Percentiles rank a stretch among this genome's conserved stretches.
phyloP scores from a whole-genome alignment of 2,888 invertebrate species.

The Synergus itoensis region DNA sequence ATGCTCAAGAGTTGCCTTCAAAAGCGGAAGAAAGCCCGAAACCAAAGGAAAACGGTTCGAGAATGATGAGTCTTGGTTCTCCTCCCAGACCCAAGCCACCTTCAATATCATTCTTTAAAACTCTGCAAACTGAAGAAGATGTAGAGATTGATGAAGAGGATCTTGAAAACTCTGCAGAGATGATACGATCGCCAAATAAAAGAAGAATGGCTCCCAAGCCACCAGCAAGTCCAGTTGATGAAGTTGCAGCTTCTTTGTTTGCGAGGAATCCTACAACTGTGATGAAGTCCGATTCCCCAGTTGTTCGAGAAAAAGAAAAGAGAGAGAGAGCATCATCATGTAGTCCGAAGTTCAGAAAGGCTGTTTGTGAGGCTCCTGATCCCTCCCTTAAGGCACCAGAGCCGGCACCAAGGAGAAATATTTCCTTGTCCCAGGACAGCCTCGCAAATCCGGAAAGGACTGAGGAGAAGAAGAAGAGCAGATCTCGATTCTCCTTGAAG shows the following conservation, averaged over 20 bases:
- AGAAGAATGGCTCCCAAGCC: constrained; percentile 88
- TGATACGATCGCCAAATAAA: constrained; percentile 82
- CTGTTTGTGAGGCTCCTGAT: constrained; percentile 74
- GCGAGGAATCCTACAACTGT: constrained; percentile 80
- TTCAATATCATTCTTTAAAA: background rate
- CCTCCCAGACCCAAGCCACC: constrained; percentile 35
- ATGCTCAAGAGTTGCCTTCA: background rate
- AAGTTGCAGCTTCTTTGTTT: constrained; percentile 78
- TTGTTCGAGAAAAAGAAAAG: constrained; percentile 87
- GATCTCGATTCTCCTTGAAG: constrained; percentile 88
- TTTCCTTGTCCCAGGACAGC: constrained; percentile 89
- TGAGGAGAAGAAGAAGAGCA: constrained; percentile 84
- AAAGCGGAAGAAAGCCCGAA: background rate
- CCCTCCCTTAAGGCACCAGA: constrained; percentile 75
- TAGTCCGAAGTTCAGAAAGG: constrained; percentile 82
- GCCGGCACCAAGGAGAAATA: constrained; percentile 84
- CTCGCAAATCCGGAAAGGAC: constrained; percentile 76
- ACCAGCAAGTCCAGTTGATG: constrained; percentile 79
- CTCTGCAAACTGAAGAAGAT: background rate
- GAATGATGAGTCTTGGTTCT: background rate
- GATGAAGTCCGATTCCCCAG: constrained; percentile 84
- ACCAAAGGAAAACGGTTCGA: background rate
- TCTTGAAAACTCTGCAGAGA: constrained; percentile 51
- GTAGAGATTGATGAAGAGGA: constrained; percentile 9
- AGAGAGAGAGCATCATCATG: constrained; percentile 84